Conservation (phyloP, 30 jellyfish, hydroid and myxozoan genomes). For the Catostylus mosaicus region DNA sequence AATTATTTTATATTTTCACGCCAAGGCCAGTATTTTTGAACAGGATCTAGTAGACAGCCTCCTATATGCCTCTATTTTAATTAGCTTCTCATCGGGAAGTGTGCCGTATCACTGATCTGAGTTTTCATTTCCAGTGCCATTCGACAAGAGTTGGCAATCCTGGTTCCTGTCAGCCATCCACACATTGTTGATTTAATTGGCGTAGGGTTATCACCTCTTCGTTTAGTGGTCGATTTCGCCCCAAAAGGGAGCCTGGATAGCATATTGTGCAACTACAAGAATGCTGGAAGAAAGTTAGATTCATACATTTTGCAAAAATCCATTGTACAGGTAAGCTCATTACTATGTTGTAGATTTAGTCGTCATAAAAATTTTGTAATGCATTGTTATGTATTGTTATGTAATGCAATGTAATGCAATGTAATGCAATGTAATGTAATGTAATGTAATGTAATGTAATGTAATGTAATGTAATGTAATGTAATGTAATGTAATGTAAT, state of each 20-base stretch:
- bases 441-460: no score
- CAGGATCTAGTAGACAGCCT: background rate
- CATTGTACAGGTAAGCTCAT: conserved; percentile 72
- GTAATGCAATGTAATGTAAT: no score
- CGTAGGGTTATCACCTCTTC: conserved; percentile 77
- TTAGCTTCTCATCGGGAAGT: background rate
- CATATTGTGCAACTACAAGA: conserved; percentile 42
- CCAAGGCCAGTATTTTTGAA: no score
- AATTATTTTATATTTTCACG: no score
- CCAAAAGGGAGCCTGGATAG: conserved; percentile 87
- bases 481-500: no score
- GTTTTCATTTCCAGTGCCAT: conserved; percentile 65
- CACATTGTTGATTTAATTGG: conserved; percentile 78
- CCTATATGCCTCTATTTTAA: background rate
- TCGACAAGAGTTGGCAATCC: conserved; percentile 93
- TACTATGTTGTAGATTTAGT: no score
- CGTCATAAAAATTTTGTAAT: no score
- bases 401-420: no score
- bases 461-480: no score
- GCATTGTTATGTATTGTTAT: no score
- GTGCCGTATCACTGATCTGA: background rate
- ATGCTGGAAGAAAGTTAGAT: conserved; percentile 81
- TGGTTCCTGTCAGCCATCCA: conserved; percentile 79
- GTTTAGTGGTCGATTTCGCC: conserved; percentile 87
- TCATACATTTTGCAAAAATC: conserved; percentile 62